Percentiles rank a stretch among this genome's conserved stretches.
Conservation (phyloP, 2,888 invertebrate species). For the Drosophila glabriapex region DNA sequence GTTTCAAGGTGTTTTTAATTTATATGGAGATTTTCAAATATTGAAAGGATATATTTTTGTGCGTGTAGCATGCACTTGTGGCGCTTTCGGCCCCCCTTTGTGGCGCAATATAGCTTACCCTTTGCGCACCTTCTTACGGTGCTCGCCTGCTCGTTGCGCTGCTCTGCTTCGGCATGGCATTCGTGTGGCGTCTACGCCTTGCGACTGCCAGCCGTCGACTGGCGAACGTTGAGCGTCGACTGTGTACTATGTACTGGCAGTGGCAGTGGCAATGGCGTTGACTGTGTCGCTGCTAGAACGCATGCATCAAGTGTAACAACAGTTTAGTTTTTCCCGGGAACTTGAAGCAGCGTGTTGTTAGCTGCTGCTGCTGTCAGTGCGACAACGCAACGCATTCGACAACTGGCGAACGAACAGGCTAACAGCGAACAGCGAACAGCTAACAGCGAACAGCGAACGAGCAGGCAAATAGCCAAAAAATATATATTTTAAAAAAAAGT, state of each 20-base stretch:
- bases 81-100: constrained; percentile 33
- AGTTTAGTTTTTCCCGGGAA: constrained; percentile 86
- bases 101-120: constrained; percentile 1
- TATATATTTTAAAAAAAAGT: background rate
- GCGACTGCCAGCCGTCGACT: constrained; percentile 7
- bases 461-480: background rate
- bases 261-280: constrained; percentile 23
- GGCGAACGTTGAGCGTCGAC: constrained; percentile 13
- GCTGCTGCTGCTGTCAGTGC: constrained; percentile 45
- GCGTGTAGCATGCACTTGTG: constrained; percentile 62
- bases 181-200: constrained; percentile 28
- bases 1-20: background rate
- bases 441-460: background rate
- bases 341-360: constrained; percentile 81
- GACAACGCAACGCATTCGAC: constrained; percentile 19
- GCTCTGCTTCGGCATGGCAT: constrained; percentile 19
- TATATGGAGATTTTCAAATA: background rate
- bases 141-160: constrained; percentile 15
- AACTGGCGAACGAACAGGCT: constrained; percentile 5
- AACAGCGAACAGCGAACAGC: background rate
- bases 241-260: background rate
- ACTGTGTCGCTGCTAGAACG: constrained; percentile 50
- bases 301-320: constrained; percentile 85
- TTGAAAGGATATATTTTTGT: background rate
- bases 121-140: constrained; percentile 18